Evolutionary conservation across 2,113 vertebrate genomes (phyloP).

Genomic region (Turdus rufiventris): DNA sequence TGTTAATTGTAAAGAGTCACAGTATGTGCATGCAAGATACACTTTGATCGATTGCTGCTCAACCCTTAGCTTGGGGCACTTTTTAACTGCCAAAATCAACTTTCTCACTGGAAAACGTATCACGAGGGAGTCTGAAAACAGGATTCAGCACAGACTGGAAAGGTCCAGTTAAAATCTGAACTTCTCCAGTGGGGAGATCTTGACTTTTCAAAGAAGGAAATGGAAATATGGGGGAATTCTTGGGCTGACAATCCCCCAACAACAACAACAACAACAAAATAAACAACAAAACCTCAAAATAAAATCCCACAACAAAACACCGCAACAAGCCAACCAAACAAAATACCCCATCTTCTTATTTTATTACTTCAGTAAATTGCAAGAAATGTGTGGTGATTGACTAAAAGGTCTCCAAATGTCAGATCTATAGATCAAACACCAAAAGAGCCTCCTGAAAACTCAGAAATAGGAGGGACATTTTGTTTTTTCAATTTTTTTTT

Average conservation of each 20-base stretch:
- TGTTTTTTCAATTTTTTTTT: not conserved
- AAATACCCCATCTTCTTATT: not conserved
- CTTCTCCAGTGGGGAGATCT: not conserved
- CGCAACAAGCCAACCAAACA: not conserved
- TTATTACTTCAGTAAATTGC: not conserved
- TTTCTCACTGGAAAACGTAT: not conserved
- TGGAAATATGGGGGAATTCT: not conserved
- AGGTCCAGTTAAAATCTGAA: not conserved
- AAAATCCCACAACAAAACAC: not conserved
- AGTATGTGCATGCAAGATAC: rapidly evolving
- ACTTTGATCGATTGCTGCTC: not conserved
- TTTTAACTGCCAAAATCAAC: not conserved
- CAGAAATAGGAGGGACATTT: not conserved
- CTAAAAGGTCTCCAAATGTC: not conserved
- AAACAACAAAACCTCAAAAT: not conserved
- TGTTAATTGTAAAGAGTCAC: not conserved
- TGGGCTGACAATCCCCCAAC: not conserved
- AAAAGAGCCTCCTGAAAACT: not conserved
- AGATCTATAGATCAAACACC: not conserved
- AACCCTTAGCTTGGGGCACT: not conserved
- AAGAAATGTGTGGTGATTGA: not conserved
- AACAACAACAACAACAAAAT: not conserved
- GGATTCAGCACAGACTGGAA: not conserved
- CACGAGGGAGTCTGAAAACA: not conserved
- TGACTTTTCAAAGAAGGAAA: not conserved